Conservation (phyloP, 2,113 vertebrate species). For the Coptodon bakossiorum region DNA sequence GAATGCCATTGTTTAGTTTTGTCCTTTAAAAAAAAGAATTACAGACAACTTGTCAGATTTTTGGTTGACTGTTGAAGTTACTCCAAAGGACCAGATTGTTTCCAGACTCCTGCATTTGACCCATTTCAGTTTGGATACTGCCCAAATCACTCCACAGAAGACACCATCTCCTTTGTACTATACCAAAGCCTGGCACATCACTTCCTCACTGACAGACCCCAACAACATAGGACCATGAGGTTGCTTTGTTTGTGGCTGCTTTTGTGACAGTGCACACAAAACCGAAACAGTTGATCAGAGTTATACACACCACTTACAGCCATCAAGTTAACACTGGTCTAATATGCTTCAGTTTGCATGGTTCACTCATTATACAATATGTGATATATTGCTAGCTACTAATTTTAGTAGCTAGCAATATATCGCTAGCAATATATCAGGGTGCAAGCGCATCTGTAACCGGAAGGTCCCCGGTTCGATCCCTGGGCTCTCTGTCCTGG, state of each 20-base stretch:
- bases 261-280: neutral
- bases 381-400: neutral
- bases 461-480: no score
- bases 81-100: neutral
- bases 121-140: neutral
- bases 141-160: neutral
- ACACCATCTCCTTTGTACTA: neutral
- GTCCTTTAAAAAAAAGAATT: neutral
- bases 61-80: neutral
- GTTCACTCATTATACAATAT: neutral
- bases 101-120: neutral
- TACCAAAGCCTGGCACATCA: neutral
- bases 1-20: neutral
- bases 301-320: neutral
- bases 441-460: no score
- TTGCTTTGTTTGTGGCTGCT: neutral
- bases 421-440: no score
- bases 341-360: neutral
- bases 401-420: neutral
- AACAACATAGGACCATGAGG: neutral
- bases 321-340: neutral
- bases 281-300: neutral
- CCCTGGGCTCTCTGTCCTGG: no score
- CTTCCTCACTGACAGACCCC: neutral
- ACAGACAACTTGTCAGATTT: neutral